A percentile compares a stretch with the other conserved stretches of the same genome.
phyloP scores from a whole-genome alignment of 2,888 invertebrate genomes.

The Isotomurus palustris region DNA sequence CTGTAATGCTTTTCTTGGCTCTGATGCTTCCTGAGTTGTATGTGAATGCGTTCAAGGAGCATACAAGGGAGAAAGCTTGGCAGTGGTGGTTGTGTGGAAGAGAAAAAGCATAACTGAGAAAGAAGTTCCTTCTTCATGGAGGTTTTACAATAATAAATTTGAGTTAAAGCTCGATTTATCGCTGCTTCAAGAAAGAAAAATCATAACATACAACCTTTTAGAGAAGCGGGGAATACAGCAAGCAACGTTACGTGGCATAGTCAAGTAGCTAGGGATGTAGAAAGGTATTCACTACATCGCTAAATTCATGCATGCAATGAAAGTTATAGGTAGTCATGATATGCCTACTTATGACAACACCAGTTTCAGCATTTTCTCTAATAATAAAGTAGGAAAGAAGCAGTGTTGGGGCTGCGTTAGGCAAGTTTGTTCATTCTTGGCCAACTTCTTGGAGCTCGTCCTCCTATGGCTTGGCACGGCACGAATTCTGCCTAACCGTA shows the following conservation, averaged over 20 bases:
- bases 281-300: constrained; percentile 1
- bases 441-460: constrained; percentile 8
- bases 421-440: constrained; percentile 6
- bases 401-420: background rate
- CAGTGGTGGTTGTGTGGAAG: background rate
- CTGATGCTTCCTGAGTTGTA: too few species aligned
- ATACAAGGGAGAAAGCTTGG: background rate
- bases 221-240: too few species aligned
- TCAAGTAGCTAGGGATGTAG: too few species aligned
- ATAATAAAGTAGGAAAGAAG: constrained; percentile 4
- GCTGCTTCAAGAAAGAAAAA: constrained; percentile 23
- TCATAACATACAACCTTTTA: constrained; percentile 20
- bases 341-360: constrained; percentile 11
- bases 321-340: constrained; percentile 7
- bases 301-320: constrained; percentile 1
- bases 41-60: background rate
- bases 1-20: too few species aligned
- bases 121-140: constrained; percentile 18
- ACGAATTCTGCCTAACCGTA: background rate
- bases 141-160: constrained; percentile 29
- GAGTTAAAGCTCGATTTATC: constrained; percentile 29
- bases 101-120: constrained; percentile 2
- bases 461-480: too few species aligned
- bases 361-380: constrained; percentile 13
- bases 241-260: background rate